A percentile compares a stretch with the other conserved stretches of the same genome.
These are phyloP conservation scores for Hycleus cichorii DNA, from an alignment of 1,140 invertebrate genomes.

Conservation along the genomic window DNA sequence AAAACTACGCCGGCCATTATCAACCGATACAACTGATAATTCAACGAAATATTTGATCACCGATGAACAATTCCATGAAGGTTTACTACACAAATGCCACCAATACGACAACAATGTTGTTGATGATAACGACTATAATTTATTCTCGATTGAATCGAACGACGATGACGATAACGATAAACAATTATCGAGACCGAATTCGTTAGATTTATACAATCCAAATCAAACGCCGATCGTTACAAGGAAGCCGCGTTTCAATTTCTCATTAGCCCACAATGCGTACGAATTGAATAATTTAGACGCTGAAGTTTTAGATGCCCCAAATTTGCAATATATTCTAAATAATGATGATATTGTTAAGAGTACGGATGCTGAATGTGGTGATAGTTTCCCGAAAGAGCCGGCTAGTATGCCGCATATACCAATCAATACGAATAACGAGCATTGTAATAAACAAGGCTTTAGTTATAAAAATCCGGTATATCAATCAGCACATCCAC, in stretches of 20 bases:
- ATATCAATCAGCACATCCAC: constrained; percentile 65
- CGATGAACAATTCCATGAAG: constrained; percentile 39
- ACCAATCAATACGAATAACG: constrained; percentile 34
- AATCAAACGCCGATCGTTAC: constrained; percentile 37
- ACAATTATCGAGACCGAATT: constrained; percentile 42
- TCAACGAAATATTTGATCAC: constrained; percentile 18
- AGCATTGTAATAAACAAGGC: constrained; percentile 11
- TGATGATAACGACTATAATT: constrained; percentile 36
- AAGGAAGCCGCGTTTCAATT: constrained; percentile 48
- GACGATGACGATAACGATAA: constrained; percentile 22
- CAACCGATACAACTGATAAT: constrained; percentile 37
- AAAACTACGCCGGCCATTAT: constrained; percentile 41
- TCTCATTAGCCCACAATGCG: constrained; percentile 51
- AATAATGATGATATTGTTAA: constrained; percentile 27
- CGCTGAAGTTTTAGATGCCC: constrained; percentile 52
- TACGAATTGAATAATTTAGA: constrained; percentile 56
- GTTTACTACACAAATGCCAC: constrained; percentile 33
- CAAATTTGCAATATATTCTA: constrained; percentile 43
- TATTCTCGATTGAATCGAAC: constrained; percentile 35
- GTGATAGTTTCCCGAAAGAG: constrained; percentile 42
- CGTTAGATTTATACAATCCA: constrained; percentile 46
- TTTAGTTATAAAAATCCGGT: constrained; percentile 66
- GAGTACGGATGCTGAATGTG: constrained; percentile 34
- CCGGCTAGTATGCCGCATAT: constrained; percentile 52
- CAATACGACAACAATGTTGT: constrained; percentile 31